Evolutionary conservation across 2,888 invertebrate species (phyloP), one percentile per base, ranked within the genome.

Genomic region (Tholera decimalis): DNA sequence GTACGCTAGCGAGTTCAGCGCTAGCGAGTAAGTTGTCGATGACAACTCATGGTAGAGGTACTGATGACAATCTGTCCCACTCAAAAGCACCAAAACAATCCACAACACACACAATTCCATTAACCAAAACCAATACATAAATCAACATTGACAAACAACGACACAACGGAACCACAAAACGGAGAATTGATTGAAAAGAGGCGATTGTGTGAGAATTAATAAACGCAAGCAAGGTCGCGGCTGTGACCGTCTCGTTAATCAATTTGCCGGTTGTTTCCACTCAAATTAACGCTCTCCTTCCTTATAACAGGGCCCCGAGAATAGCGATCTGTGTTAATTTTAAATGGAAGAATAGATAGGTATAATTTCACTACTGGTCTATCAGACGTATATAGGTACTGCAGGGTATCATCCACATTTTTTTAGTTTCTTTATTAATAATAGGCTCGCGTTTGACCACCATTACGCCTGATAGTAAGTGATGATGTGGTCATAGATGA

Each of bases 231-330:
- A 79, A 79, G 70, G 73, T 65, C 79, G 60, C 61, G 57, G 59
- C 68, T 78, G 66, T 71, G 78, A 72, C 80, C 83, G 80, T 53
- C 77, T 79, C 82, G 85, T 87, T 89, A 88, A 88, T 90, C 92
- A 92, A 92, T 92, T 92, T 89, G 80, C 70, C 86, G 91, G 85
- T 87, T 92, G 91, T 91, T 92, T 91, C 89, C 89, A 88, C 85
- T 85, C 88, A 85, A 90, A 90, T 91, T 90, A 91, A 86, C 87
- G 82, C 81, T 71, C 76, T 87, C 80, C 84, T 82, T 84, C 77
- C 71, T 68, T 41, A 26, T 11, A 46, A 26, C n/a, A 3, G 18
- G 74, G 79, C 79, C 44, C 46, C 46, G 11, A 69, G 41, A 69
- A 20, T 22, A 47, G 68, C 66, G 64, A 30, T 43, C 13, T 1